Base-by-base conservation (phyloP, 2,888 invertebrate genomes). In the Parapristionchus giblindavisi region DNA sequence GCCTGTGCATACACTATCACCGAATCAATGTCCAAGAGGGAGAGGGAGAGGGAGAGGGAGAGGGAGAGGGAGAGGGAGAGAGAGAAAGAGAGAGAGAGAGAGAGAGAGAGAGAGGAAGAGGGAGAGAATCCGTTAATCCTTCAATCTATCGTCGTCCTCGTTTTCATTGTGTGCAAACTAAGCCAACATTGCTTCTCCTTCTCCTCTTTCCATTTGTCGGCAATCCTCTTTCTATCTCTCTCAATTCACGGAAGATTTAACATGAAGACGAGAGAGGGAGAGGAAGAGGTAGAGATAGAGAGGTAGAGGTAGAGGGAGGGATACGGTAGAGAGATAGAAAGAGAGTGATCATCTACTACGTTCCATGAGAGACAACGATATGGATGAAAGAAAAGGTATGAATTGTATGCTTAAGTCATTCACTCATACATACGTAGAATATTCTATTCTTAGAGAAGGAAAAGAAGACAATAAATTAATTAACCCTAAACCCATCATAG, bases 141-240 rank as follows among this genome's bases (percentile, higher is more conserved):
- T 61, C 43, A 65, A 29, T 61, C 61, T 38, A 61, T 21, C 63
- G 43, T 65, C 43, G 27, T n/a, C n/a, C n/a, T n/a, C n/a, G n/a
- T n/a, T n/a, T n/a, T n/a, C n/a, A n/a, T n/a, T n/a, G n/a, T n/a
- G n/a, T n/a, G n/a, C n/a, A n/a, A n/a, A n/a, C n/a, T n/a, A n/a
- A n/a, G n/a, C n/a, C n/a, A n/a, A n/a, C n/a, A n/a, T n/a, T n/a
- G n/a, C n/a, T n/a, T n/a, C n/a, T n/a, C n/a, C n/a, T n/a, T n/a
- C n/a, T n/a, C n/a, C n/a, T n/a, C n/a, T n/a, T 43, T 43, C 43
- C 63, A 29, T 29, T 43, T 24, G 29, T 65, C 63, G 63, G 27
- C 43, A 43, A 65, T 65, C 63, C n/a, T n/a, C n/a, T n/a, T n/a
- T 43, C 43, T 14, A 43, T 17, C 43, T 14, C 43, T 17, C 8